Evolutionary conservation across 1,140 invertebrate genomes (phyloP).

Genomic region (Anoplophora glabripennis): DNA sequence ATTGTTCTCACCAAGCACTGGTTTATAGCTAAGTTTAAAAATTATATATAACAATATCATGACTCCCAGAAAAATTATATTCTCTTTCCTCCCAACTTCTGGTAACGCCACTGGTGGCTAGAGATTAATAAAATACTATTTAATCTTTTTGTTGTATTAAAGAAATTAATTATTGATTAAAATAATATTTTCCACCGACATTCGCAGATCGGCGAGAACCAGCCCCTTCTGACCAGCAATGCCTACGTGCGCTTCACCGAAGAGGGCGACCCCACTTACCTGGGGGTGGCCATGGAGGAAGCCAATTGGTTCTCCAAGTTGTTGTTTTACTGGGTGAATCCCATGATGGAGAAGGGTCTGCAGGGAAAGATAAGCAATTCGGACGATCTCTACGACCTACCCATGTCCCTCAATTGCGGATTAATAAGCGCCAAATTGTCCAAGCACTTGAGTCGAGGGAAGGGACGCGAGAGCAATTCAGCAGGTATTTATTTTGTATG

Average conservation of each 20-base stretch:
- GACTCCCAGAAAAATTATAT: too few relatives aligned
- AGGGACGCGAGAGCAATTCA: too few relatives aligned
- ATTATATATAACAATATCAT: too few relatives aligned
- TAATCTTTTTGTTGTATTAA: too few relatives aligned
- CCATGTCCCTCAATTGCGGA: slow-evolving; percentile 63
- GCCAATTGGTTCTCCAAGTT: slow-evolving; percentile 68
- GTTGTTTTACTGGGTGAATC: slow-evolving; percentile 84
- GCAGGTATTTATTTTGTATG: too few relatives aligned
- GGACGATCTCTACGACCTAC: slow-evolving; percentile 86
- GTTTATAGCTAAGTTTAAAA: too few relatives aligned
- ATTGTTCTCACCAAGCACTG: too few relatives aligned
- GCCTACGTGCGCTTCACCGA: slow-evolving; percentile 60
- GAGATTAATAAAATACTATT: too few relatives aligned
- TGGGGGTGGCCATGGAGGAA: slow-evolving; percentile 80
- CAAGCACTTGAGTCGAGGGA: slow-evolving; percentile 25
- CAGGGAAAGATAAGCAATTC: slow-evolving; percentile 66
- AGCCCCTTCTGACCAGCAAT: slow-evolving; percentile 47
- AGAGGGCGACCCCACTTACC: slow-evolving; percentile 64
- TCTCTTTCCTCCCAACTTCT: too few relatives aligned
- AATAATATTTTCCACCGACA: slow-evolving; percentile 17
- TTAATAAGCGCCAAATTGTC: slow-evolving; percentile 60
- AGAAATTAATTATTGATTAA: slow-evolving; percentile 5
- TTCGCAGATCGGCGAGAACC: slow-evolving; percentile 51
- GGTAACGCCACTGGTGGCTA: too few relatives aligned
- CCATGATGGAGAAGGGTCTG: slow-evolving; percentile 79